Evolutionary conservation across 2,888 invertebrate genomes (phyloP).

Genomic region (Hemistola chrysoprasaria): DNA sequence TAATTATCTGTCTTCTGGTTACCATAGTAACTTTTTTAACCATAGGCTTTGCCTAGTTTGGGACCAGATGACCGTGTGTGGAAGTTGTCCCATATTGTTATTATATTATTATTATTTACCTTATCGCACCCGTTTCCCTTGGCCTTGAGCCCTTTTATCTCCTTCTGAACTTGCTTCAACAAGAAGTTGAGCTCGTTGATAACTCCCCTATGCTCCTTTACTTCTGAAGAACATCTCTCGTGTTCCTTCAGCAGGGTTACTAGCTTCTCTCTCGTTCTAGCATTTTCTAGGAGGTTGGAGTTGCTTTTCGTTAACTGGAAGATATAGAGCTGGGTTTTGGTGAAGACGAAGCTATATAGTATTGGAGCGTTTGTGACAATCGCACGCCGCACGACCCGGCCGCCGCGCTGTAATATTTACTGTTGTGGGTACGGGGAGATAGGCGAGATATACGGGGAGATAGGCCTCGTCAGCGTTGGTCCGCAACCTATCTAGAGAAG

Average conservation of each 20-base stretch:
- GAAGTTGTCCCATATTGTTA: neutral
- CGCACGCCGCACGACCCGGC: no score
- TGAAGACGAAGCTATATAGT: no score
- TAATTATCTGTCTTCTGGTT: no score
- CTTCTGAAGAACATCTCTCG: constrained; percentile 74
- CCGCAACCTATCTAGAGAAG: no score
- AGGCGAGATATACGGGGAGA: no score
- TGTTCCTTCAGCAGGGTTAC: constrained; percentile 79
- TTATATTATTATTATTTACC: constrained; percentile 39
- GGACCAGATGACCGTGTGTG: no score
- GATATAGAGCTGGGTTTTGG: neutral
- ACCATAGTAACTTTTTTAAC: no score
- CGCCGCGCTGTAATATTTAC: no score
- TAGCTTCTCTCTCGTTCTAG: constrained; percentile 75
- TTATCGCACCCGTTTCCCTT: constrained; percentile 60
- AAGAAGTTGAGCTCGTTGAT: constrained; percentile 78
- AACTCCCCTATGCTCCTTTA: constrained; percentile 71
- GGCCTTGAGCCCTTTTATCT: constrained; percentile 62
- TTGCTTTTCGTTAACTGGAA: constrained; percentile 76
- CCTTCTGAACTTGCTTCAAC: constrained; percentile 78
- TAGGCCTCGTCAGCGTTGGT: no score
- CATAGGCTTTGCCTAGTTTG: no score
- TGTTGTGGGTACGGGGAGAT: no score
- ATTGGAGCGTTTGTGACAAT: no score
- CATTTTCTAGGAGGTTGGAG: constrained; percentile 79